Evolutionary conservation across 2,797 vertebrate genomes (phyloP).

Genomic region (Simalia tracyae): DNA sequence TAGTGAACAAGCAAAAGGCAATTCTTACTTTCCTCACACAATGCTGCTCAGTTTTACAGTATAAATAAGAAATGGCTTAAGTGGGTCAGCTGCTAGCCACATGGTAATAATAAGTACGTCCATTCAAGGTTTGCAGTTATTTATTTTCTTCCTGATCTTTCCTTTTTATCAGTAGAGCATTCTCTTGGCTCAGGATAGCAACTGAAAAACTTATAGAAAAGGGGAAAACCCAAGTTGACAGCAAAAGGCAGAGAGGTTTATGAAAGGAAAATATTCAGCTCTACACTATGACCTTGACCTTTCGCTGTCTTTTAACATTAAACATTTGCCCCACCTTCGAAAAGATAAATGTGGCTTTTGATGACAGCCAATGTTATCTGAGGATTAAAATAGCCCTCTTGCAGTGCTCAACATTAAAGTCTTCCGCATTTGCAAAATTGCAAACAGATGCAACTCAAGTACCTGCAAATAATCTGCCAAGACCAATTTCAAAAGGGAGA

Average conservation of each 20-base stretch:
- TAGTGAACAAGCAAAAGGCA: constrained; percentile 55
- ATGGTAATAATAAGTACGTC: constrained; percentile 84
- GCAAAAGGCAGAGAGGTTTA: constrained; percentile 61
- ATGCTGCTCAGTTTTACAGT: constrained; percentile 72
- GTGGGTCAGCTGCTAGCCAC: constrained; percentile 97
- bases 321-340: constrained; percentile 80
- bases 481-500: constrained; percentile 99
- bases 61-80: constrained; percentile 82
- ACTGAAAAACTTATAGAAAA: constrained; percentile 68
- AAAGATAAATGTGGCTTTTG: constrained; percentile 82
- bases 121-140: constrained; percentile 87
- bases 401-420: constrained; percentile 93
- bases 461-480: constrained; percentile 99
- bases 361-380: constrained; percentile 91
- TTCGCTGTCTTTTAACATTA: constrained; percentile 80
- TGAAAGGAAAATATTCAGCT: constrained; percentile 75
- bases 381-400: constrained; percentile 95
- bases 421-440: constrained; percentile 99
- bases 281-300: constrained; percentile 78
- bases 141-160: constrained; percentile 80
- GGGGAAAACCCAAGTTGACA: constrained; percentile 64
- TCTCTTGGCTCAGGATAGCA: constrained; percentile 70
- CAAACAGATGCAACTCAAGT: constrained; percentile 99
- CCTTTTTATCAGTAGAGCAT: constrained; percentile 79
- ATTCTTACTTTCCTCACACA: constrained; percentile 59